phyloP scores from a whole-genome alignment of 2,113 vertebrate species.

The Columbina picui region DNA sequence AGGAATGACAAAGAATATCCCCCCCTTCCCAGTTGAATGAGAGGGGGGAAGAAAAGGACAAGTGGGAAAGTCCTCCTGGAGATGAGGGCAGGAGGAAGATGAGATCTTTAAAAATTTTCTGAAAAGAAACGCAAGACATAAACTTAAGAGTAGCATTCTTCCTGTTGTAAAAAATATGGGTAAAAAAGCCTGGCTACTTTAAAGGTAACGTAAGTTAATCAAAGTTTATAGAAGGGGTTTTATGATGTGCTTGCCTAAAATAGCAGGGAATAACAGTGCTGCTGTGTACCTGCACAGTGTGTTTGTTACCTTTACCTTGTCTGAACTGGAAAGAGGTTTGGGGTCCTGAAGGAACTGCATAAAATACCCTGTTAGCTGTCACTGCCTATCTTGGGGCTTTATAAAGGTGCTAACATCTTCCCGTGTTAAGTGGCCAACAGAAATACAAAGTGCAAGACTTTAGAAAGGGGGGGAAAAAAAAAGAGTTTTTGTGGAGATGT shows the following conservation, averaged over 20 bases:
- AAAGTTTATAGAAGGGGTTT: slow-evolving; percentile 27
- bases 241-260: not conserved
- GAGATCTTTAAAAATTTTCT: not conserved
- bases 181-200: slow-evolving; percentile 7
- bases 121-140: not conserved
- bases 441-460: not conserved
- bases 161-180: not conserved
- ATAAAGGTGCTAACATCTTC: not conserved
- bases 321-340: not conserved
- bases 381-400: not conserved
- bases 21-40: not conserved
- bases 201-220: slow-evolving; percentile 9
- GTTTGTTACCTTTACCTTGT: not conserved
- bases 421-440: not conserved
- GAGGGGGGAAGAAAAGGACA: not conserved
- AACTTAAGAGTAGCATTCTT: not conserved
- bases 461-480: not conserved
- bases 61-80: not conserved
- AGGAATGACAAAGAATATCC: slow-evolving; percentile 34
- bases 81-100: not conserved
- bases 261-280: not conserved
- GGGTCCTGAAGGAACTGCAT: not conserved
- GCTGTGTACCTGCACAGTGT: not conserved
- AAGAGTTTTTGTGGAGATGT: not conserved
- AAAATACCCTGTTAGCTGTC: not conserved